phyloP scores from a whole-genome alignment of 2,888 invertebrate genomes.

The Mystacides longicornis region DNA sequence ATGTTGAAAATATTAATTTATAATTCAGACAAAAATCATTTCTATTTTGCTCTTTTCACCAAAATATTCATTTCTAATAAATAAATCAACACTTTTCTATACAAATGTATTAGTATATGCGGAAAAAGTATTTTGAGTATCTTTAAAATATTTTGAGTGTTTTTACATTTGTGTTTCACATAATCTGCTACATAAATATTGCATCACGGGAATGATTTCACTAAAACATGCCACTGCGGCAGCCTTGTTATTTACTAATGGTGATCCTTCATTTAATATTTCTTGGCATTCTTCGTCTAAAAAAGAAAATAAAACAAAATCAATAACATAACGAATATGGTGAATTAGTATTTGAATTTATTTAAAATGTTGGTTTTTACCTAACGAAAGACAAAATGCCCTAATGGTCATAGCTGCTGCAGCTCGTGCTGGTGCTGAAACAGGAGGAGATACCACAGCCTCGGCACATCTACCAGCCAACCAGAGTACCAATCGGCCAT shows the following conservation, averaged over 20 bases:
- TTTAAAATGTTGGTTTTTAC: too few species aligned
- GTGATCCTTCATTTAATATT: conserved; percentile 49
- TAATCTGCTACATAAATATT: conserved; percentile 78
- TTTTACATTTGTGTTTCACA: conserved; percentile 71
- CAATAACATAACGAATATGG: background rate
- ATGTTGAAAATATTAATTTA: too few species aligned
- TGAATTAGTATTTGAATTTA: background rate
- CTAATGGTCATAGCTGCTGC: conserved; percentile 84
- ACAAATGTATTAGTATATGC: too few species aligned
- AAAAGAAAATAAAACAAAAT: conserved; percentile 25
- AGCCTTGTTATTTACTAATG: conserved; percentile 42
- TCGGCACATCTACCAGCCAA: conserved; percentile 79
- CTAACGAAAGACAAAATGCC: conserved; percentile 77
- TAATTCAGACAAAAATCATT: too few species aligned
- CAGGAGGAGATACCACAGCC: conserved; percentile 71
- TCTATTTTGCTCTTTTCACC: too few species aligned
- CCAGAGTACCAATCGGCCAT: conserved; percentile 81
- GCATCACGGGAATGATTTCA: conserved; percentile 84
- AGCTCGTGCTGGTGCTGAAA: conserved; percentile 80
- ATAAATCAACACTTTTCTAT: too few species aligned
- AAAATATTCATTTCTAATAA: too few species aligned
- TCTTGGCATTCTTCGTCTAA: conserved; percentile 73
- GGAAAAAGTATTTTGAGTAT: too few species aligned
- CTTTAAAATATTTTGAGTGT: too few species aligned
- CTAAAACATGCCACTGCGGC: conserved; percentile 80